Evolutionary conservation across 37 sponge, comb jelly and placozoan genomes (phyloP), one percentile per base, ranked within the genome.

Genomic region (Trichoplax adhaerens): DNA sequence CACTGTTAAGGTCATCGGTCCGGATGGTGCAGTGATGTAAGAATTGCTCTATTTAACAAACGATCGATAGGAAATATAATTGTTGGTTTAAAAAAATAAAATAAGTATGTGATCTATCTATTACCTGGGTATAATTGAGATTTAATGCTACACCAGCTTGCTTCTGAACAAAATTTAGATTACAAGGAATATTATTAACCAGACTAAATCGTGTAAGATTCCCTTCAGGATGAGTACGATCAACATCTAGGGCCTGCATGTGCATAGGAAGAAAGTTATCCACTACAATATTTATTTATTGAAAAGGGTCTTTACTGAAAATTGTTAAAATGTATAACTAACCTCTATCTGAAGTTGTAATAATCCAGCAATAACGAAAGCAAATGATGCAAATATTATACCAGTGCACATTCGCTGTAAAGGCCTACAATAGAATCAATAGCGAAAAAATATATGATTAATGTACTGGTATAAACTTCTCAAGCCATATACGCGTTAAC

Each of bases 331-430:
- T 47, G 29, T 4, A 57, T 7, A 61, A 65, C 83, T 68, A 51
- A 68, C 75, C 53, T 73, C 79, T 6, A 94, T 67, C 46, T 77
- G 52, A 10, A 94, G 56, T 62, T 94, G 83, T 12, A 94, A 78
- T 52, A 90, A 2, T 2, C 81, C 95, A 6, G 95, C 93, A n/a
- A 87, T 57, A 3, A 90, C 59, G 65, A 94, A 94, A 12, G 91
- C 80, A n/a, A 87, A 52, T 6, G 86, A 81, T 63, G 91, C 91
- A 1, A 94, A 62, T 1, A 77, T 8, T 85, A 94, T 94, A 3
- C 95, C 95, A 50, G 75, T 60, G 6, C 79, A 80, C 95, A 94
- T 94, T 50, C 91, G 79, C 81, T 87, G 91, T 46, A 94, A 72
- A 4, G 93, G 93, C 76, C 91, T 90, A 56, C 6, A 68, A 12